Conservation (phyloP, 2,888 invertebrate genomes). For the Melieria crassipennis region DNA sequence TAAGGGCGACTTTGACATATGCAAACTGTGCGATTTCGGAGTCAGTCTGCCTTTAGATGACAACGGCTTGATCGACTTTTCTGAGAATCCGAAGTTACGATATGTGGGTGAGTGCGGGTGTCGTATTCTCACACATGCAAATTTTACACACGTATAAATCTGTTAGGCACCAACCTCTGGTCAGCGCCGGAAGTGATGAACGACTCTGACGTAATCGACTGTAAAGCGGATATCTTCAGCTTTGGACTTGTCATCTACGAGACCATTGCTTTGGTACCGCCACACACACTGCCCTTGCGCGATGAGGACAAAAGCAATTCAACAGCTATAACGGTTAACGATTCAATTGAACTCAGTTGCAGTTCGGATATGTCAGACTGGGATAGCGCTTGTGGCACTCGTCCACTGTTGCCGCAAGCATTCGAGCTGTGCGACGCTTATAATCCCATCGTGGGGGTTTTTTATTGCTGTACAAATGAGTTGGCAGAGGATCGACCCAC, state of each 20-base stretch:
- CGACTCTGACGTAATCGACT: constrained; percentile 70
- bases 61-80: constrained; percentile 71
- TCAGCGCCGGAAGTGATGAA: constrained; percentile 81
- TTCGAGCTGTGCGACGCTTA: constrained; percentile 72
- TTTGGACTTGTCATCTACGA: constrained; percentile 84
- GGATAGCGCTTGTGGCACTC: constrained; percentile 68
- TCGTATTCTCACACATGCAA: background rate
- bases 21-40: constrained; percentile 88
- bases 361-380: background rate
- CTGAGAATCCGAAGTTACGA: constrained; percentile 67
- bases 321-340: constrained; percentile 40
- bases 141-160: background rate
- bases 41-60: constrained; percentile 78
- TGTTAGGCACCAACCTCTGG: constrained; percentile 80
- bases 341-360: constrained; percentile 44
- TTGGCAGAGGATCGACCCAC: constrained; percentile 71
- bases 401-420: constrained; percentile 75
- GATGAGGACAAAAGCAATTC: constrained; percentile 36
- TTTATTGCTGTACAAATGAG: constrained; percentile 76
- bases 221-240: constrained; percentile 83
- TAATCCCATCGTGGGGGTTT: constrained; percentile 73
- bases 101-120: constrained; percentile 70
- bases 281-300: constrained; percentile 68
- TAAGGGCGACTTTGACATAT: constrained; percentile 77
- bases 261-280: constrained; percentile 79